Percentiles rank a stretch among this genome's conserved stretches.
Evolutionary conservation across 2,113 vertebrate genomes (phyloP).

Genomic region (Ophiodon elongatus): DNA sequence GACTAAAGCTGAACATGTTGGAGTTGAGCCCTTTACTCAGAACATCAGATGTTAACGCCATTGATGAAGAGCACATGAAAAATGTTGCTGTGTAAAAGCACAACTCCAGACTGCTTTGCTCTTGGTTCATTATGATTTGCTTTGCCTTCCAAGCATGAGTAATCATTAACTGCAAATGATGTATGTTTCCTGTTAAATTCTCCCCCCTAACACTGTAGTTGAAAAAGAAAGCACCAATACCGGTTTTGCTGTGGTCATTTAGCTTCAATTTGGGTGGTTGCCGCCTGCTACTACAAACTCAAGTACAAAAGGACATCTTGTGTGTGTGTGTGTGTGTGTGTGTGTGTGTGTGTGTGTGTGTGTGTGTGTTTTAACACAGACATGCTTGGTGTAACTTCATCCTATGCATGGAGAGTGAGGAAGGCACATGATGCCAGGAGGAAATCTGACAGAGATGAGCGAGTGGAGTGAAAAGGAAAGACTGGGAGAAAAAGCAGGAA

Average conservation of each 20-base stretch:
- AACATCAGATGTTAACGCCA: not conserved
- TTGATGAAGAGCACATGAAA: not conserved
- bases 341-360: not conserved
- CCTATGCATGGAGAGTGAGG: not conserved
- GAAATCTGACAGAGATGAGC: slow-evolving; percentile 22
- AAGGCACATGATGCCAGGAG: slow-evolving; percentile 22
- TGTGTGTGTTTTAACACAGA: not conserved
- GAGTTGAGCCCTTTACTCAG: not conserved
- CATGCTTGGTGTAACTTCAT: not conserved
- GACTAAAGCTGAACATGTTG: not conserved
- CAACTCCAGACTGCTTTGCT: slow-evolving; percentile 2
- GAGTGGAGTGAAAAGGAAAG: slow-evolving; percentile 32
- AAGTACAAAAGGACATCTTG: not conserved
- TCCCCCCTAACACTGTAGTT: not conserved
- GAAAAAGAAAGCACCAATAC: not conserved
- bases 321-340: no score
- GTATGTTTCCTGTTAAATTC: slow-evolving; percentile 1
- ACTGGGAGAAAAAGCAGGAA: slow-evolving; percentile 63
- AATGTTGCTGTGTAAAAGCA: not conserved
- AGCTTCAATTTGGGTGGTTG: not conserved
- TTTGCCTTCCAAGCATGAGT: not conserved
- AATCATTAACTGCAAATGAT: slow-evolving; percentile 17
- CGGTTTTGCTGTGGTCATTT: not conserved
- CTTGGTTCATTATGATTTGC: slow-evolving; percentile 22
- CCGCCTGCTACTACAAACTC: not conserved